A percentile compares a stretch with the other conserved stretches of the same genome.
Conservation (phyloP, 1,140 invertebrate species). For the Phenacoccus solenopsis region DNA sequence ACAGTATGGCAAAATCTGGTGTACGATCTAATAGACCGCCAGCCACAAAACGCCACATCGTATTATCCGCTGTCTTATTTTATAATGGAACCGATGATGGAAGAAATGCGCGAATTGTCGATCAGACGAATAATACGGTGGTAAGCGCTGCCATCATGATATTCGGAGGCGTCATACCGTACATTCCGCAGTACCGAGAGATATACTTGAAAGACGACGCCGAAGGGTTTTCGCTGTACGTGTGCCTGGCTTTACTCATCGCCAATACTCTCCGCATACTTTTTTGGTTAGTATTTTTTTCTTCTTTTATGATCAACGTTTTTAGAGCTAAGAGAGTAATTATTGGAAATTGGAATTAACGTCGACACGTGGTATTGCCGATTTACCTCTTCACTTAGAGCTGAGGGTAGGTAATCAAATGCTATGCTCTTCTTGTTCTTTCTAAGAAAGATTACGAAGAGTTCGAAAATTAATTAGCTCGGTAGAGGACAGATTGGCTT, state of each 20-base stretch:
- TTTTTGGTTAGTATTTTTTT: constrained; percentile 87
- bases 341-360: too few relatives aligned
- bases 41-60: not conserved
- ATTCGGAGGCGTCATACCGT: constrained; percentile 74
- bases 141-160: constrained; percentile 51
- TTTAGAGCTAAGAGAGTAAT: too few relatives aligned
- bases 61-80: not conserved
- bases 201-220: constrained; percentile 81
- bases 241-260: constrained; percentile 85
- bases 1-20: constrained; percentile 14
- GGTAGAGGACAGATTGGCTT: too few relatives aligned
- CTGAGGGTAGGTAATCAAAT: too few relatives aligned
- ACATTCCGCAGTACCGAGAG: constrained; percentile 87
- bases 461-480: too few relatives aligned
- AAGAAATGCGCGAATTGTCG: constrained; percentile 29
- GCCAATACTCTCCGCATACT: constrained; percentile 93
- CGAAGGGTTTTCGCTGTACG: constrained; percentile 91
- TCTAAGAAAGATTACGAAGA: too few relatives aligned
- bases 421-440: too few relatives aligned
- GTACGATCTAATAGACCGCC: not conserved
- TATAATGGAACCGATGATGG: constrained; percentile 28
- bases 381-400: too few relatives aligned
- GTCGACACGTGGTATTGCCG: too few relatives aligned
- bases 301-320: too few relatives aligned
- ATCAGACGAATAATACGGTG: constrained; percentile 28